These are phyloP conservation scores for Aldrovandia affinis DNA, from an alignment of 2,797 vertebrate species.

Conservation along the genomic window DNA sequence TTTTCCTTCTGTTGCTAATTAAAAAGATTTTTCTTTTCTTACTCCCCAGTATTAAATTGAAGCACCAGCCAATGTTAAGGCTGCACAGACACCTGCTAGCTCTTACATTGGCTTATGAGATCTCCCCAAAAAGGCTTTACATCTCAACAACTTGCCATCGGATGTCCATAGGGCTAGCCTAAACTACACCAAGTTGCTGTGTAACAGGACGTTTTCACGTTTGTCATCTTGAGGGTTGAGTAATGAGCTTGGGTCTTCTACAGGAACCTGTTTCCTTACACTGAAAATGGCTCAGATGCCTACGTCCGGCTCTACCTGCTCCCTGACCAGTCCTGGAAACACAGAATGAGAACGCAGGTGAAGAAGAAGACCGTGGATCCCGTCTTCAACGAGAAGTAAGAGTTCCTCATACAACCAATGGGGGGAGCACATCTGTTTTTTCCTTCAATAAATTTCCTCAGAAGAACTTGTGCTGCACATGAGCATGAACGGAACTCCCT, in stretches of 20 bases:
- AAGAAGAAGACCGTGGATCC: constrained; percentile 86
- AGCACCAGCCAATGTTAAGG: not conserved
- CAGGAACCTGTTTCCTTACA: constrained; percentile 84
- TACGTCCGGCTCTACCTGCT: constrained; percentile 93
- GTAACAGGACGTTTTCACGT: not conserved
- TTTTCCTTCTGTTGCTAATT: not conserved
- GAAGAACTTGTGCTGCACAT: not conserved
- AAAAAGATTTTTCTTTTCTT: not conserved
- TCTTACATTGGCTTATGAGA: not conserved
- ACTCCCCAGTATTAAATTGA: not conserved
- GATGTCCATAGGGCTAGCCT: not conserved
- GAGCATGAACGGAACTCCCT: not conserved
- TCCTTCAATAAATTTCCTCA: not conserved
- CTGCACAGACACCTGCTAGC: not conserved
- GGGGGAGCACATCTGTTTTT: not conserved
- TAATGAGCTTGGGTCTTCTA: not conserved
- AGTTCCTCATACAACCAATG: not conserved
- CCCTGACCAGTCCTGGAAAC: constrained; percentile 86
- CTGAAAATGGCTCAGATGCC: constrained; percentile 82
- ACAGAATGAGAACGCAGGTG: constrained; percentile 85
- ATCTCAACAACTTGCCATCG: not conserved
- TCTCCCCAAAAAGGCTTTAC: not conserved
- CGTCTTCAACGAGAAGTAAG: constrained; percentile 86
- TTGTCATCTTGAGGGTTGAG: not conserved
- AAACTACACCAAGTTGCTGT: not conserved